Evolutionary conservation across 2,888 invertebrate genomes (phyloP).

Genomic region (Agapostemon virescens): DNA sequence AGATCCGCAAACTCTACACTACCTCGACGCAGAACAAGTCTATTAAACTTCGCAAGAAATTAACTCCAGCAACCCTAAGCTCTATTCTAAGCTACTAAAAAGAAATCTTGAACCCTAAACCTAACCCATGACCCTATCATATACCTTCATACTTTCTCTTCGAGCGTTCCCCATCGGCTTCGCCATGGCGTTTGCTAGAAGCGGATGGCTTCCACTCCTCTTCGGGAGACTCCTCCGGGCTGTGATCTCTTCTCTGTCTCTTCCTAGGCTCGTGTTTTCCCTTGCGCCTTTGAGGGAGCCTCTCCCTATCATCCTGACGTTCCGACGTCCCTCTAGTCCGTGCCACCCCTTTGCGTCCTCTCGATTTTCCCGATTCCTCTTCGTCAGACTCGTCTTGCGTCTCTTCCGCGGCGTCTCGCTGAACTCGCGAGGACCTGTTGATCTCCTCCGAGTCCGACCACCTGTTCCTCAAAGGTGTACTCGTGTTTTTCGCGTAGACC

Average conservation of each 20-base stretch:
- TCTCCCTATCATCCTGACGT: conserved; percentile 15
- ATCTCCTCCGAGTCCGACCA: conserved; percentile 40
- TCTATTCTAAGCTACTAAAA: too few relatives aligned
- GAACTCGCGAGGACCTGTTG: conserved; percentile 34
- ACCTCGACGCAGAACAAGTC: too few relatives aligned
- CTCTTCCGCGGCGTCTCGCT: conserved; percentile 4
- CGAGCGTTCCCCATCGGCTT: conserved; percentile 17
- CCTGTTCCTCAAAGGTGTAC: conserved; percentile 28
- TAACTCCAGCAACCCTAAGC: too few relatives aligned
- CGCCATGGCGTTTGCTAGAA: conserved; percentile 12
- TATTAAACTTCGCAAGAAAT: too few relatives aligned
- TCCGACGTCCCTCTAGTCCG: neutral
- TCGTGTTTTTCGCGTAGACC: conserved; percentile 26
- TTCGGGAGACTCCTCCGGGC: conserved; percentile 10
- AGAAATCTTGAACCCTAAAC: too few relatives aligned
- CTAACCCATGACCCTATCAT: neutral
- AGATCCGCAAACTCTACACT: too few relatives aligned
- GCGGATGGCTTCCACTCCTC: neutral
- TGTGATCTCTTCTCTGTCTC: conserved; percentile 9
- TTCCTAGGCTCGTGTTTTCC: conserved; percentile 2
- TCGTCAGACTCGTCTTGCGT: conserved; percentile 19
- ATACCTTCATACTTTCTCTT: conserved; percentile 27
- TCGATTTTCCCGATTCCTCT: conserved; percentile 2
- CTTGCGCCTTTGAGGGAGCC: neutral
- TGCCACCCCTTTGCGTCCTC: neutral